Percentiles rank a stretch among this genome's conserved stretches.
Conservation (phyloP, 53 echinoderm and acorn worm species). For the Echinometra lucunter region DNA sequence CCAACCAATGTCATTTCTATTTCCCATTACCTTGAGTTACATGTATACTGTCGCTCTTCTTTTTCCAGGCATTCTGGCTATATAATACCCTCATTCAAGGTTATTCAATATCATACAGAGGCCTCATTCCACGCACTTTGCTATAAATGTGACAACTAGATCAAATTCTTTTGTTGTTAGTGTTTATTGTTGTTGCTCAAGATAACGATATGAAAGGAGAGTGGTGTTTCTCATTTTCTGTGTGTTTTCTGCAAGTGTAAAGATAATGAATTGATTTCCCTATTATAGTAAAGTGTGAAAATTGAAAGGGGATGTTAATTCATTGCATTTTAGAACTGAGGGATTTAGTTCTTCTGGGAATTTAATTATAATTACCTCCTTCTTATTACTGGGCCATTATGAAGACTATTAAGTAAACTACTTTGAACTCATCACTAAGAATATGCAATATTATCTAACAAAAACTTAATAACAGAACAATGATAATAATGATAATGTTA, state of each 20-base stretch:
- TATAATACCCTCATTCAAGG: conserved; percentile 25
- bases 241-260: not conserved
- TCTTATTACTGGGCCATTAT: not conserved
- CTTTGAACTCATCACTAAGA: too few relatives aligned
- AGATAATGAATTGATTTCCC: conserved; percentile 32
- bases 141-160: conserved; percentile 21
- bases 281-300: not conserved
- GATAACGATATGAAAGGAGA: not conserved
- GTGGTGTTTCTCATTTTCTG: conserved; percentile 8
- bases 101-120: conserved; percentile 13
- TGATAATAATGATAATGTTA: too few relatives aligned
- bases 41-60: conserved; percentile 14
- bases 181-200: too few relatives aligned
- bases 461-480: too few relatives aligned
- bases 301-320: not conserved
- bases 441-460: too few relatives aligned
- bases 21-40: conserved; percentile 40
- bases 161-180: not conserved
- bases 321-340: not conserved
- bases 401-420: not conserved
- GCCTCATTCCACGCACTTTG: conserved; percentile 18
- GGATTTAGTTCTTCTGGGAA: not conserved
- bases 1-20: conserved; percentile 24
- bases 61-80: not conserved
- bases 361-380: not conserved